Evolutionary conservation across 2,797 vertebrate genomes (phyloP).

Genomic region (Ptychobarbus kaznakovi): DNA sequence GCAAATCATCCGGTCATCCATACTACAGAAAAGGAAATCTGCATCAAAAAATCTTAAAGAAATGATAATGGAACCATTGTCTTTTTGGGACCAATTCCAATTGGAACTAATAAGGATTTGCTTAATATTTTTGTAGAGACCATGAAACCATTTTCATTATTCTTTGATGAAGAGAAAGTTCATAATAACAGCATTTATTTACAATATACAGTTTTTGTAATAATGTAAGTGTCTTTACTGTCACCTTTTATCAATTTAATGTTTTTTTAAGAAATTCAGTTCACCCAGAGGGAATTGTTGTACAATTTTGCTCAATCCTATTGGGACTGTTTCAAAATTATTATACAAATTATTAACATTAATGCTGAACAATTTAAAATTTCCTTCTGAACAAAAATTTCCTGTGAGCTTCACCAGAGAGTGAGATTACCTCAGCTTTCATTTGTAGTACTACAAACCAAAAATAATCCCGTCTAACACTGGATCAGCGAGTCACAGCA

Average conservation of each 20-base stretch:
- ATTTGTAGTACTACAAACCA: slow-evolving; percentile 20
- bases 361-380: background rate
- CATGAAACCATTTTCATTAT: background rate
- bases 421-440: slow-evolving; percentile 20
- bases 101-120: background rate
- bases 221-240: background rate
- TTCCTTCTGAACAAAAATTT: background rate
- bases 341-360: background rate
- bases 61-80: background rate
- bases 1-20: background rate
- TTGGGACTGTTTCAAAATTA: background rate
- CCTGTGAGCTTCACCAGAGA: background rate
- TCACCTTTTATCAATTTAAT: background rate
- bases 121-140: background rate
- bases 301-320: background rate
- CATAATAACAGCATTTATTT: background rate
- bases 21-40: too few species aligned
- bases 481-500: slow-evolving; percentile 1
- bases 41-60: background rate
- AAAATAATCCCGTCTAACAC: background rate
- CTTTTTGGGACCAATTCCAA: background rate
- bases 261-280: background rate
- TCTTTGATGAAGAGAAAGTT: background rate
- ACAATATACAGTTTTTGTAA: background rate
- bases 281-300: background rate